Evolutionary conservation across 1,140 invertebrate species (phyloP), one percentile per base, ranked within the genome.

Genomic region (Drosophila cardini): DNA sequence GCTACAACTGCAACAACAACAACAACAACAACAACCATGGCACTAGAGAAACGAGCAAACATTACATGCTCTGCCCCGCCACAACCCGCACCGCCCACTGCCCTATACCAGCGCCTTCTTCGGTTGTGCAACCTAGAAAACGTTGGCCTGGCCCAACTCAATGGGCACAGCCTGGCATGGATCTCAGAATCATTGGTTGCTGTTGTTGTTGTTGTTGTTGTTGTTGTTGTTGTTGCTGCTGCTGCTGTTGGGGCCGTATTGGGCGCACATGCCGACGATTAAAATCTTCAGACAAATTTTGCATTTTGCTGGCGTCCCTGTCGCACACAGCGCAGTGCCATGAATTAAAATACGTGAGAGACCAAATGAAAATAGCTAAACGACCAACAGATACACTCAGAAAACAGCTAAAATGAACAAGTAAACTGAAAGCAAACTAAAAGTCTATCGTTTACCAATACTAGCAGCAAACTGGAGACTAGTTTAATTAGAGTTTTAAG

Each of bases 281-380:
- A 89, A 89, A 89, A 89, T 89, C 84, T 89, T 78, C 84, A 89
- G 84, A 89, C 84, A 89, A 89, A 89, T 89, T 89, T 89, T 89
- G 84, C 84, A 89, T 89, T 89, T 89, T 74, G 84, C 73, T 89
- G 80, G 85, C 84, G 71, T 89, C 85, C 61, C 84, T 74, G 75
- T 87, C 78, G 64, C 72, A 70, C 71, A 67, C 72, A 79, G 48
- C 50, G 61, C 76, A 46, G 63, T 50, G 68, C 64, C 80, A 89
- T 89, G 84, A 89, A 89, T 89, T 89, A 89, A 89, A 86, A 75
- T 61, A 60, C 74, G 55, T 45, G 26, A 43, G n/a, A 50, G 52
- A 13, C 8, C 4, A 36, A 8, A 30, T 26, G 15, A 32, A 13
- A 45, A 26, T 8, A 2, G 2, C 7, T 32, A 30, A 13, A 38